These are phyloP conservation scores for Platygyra sinensis DNA, from an alignment of 64 coral and sea anemone species.

Conservation along the genomic window DNA sequence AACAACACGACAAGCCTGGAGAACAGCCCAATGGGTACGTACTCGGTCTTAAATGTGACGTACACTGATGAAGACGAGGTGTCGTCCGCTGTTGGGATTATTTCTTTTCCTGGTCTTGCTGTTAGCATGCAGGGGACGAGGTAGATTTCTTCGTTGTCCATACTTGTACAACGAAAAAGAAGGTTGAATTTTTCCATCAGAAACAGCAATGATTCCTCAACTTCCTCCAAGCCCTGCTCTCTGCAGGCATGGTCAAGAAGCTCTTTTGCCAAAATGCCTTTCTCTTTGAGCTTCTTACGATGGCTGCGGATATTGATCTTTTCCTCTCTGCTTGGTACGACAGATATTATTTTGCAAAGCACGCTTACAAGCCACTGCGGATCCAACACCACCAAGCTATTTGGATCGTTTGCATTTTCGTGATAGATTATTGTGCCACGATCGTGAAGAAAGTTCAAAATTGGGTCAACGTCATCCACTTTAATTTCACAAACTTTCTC, in stretches of 20 bases:
- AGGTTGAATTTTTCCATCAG: slow-evolving; percentile 15
- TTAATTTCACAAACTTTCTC: background rate
- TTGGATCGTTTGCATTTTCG: background rate
- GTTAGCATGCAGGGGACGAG: slow-evolving; percentile 12
- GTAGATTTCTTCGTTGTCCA: background rate
- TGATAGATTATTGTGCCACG: background rate
- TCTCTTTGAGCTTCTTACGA: background rate
- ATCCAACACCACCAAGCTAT: slow-evolving; percentile 25
- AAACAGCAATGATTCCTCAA: background rate
- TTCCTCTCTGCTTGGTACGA: background rate
- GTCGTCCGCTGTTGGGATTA: background rate
- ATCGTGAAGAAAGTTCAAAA: slow-evolving; percentile 20
- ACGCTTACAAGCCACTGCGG: slow-evolving; percentile 2
- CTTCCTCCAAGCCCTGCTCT: background rate
- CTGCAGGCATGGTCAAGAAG: background rate
- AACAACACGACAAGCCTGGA: background rate
- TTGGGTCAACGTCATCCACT: background rate
- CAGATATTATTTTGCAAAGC: background rate
- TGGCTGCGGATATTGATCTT: background rate
- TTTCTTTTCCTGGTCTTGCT: background rate
- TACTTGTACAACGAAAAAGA: background rate
- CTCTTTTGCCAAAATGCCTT: background rate
- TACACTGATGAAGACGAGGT: background rate
- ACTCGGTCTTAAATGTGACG: slow-evolving; percentile 3
- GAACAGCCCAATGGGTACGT: slow-evolving; percentile 4